Evolutionary conservation across 1,140 invertebrate species (phyloP).

Genomic region (Sycobia sp.): DNA sequence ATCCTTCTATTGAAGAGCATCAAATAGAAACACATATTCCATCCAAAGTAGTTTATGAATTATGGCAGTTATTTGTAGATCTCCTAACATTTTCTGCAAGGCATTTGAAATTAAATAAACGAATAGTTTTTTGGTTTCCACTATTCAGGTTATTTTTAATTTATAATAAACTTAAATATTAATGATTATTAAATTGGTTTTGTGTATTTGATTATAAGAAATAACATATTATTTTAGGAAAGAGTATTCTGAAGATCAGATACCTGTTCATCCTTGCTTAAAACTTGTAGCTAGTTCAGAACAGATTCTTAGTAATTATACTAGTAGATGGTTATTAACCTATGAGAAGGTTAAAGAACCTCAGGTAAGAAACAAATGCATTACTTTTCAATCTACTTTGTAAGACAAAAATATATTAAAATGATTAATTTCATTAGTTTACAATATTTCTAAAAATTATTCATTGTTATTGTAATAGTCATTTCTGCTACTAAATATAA

Average conservation of each 20-base stretch:
- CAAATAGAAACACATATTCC: conserved; percentile 74
- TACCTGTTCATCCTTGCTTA: conserved; percentile 83
- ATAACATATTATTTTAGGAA: conserved; percentile 64
- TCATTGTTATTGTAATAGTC: too few relatives aligned
- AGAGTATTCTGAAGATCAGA: conserved; percentile 74
- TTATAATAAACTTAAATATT: too few relatives aligned
- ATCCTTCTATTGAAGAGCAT: conserved; percentile 69
- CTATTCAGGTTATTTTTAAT: conserved; percentile 69
- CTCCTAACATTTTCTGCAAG: conserved; percentile 80
- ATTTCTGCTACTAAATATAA: too few relatives aligned
- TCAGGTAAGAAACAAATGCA: conserved; percentile 40
- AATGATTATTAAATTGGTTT: too few relatives aligned
- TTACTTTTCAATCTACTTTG: neutral
- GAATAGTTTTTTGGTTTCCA: conserved; percentile 92
- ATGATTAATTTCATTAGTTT: neutral
- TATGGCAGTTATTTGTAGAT: conserved; percentile 82
- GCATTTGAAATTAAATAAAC: conserved; percentile 75
- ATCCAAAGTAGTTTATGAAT: conserved; percentile 83
- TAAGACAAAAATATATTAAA: neutral
- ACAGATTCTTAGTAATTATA: conserved; percentile 78
- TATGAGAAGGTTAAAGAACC: conserved; percentile 79
- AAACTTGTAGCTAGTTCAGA: conserved; percentile 82
- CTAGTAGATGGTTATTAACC: conserved; percentile 82
- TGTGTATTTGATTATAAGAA: too few relatives aligned
- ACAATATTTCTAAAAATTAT: neutral